Percentiles rank a stretch among this genome's conserved stretches.
phyloP scores from a whole-genome alignment of 2,888 invertebrate genomes.

The Melanargia galathea region DNA sequence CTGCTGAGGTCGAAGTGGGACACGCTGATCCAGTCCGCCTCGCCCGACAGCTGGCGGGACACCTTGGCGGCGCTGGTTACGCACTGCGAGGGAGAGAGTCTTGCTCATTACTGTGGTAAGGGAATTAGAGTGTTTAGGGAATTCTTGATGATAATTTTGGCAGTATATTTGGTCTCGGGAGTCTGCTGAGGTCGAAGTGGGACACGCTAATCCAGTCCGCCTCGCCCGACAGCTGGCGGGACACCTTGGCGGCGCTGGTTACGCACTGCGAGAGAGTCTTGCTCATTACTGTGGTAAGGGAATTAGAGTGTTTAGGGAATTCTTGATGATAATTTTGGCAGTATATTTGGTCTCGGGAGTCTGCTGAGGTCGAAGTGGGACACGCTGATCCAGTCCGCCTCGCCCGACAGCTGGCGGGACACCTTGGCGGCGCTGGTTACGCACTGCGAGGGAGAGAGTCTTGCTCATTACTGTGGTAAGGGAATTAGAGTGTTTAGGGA shows the following conservation, averaged over 20 bases:
- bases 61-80: constrained; percentile 91
- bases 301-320: neutral
- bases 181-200: constrained; percentile 81
- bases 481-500: neutral
- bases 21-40: constrained; percentile 86
- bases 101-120: constrained; percentile 89
- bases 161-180: no score
- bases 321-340: no score
- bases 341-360: no score
- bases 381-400: constrained; percentile 86
- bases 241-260: constrained; percentile 90
- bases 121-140: neutral
- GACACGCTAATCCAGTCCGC: constrained; percentile 86
- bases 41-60: constrained; percentile 92
- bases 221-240: constrained; percentile 91
- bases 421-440: constrained; percentile 91
- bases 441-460: constrained; percentile 88
- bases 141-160: no score
- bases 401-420: constrained; percentile 92
- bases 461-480: constrained; percentile 89
- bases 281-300: constrained; percentile 87
- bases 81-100: constrained; percentile 88
- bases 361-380: constrained; percentile 75
- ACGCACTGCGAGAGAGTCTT: constrained; percentile 90
- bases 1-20: constrained; percentile 85